phyloP scores from a whole-genome alignment of 2,888 invertebrate genomes.

The Dromius quadrimaculatus region DNA sequence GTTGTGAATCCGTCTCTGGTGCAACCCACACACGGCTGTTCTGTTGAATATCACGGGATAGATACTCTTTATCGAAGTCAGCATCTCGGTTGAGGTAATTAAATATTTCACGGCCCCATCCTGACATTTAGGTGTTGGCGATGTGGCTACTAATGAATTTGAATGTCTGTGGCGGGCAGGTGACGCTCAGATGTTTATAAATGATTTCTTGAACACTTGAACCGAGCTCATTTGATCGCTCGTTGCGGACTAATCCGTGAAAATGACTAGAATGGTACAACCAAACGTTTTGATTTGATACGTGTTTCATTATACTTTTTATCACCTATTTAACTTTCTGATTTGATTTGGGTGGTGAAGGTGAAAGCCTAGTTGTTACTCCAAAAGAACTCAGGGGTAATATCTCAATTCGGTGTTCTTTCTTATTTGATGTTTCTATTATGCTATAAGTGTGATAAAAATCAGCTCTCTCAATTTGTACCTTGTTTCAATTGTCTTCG shows the following conservation, averaged over 20 bases:
- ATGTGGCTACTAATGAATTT: constrained; percentile 48
- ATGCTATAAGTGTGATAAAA: too few species aligned
- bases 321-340: too few species aligned
- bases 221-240: background rate
- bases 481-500: background rate
- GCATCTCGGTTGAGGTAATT: constrained; percentile 42
- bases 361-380: too few species aligned
- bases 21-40: constrained; percentile 36
- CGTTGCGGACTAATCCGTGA: constrained; percentile 6
- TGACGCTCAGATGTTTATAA: constrained; percentile 40
- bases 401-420: too few species aligned
- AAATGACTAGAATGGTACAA: background rate
- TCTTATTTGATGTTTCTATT: too few species aligned
- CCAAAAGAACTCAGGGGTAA: too few species aligned
- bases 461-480: constrained; percentile 3
- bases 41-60: constrained; percentile 20
- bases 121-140: constrained; percentile 44
- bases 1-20: too few species aligned
- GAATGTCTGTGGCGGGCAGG: constrained; percentile 19
- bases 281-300: constrained; percentile 3
- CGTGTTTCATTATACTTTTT: too few species aligned
- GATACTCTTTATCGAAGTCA: constrained; percentile 34
- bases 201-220: constrained; percentile 28
- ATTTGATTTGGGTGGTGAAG: too few species aligned
- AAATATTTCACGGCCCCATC: constrained; percentile 44